Base-by-base conservation (phyloP, 2,797 vertebrate genomes). In the Leptoclinus maculatus region DNA sequence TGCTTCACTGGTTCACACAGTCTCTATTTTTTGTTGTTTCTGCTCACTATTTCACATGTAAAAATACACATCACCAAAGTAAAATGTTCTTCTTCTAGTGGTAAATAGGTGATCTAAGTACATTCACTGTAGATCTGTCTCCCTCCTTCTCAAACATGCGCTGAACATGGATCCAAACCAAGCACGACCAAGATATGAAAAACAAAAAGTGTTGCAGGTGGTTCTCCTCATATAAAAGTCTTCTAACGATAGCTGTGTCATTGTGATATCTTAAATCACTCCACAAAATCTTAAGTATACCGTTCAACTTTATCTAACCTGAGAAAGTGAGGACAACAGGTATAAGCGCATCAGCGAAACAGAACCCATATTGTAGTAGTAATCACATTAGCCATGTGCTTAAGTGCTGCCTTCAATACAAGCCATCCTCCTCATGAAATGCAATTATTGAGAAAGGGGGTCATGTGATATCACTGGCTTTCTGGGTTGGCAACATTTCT, bases 371-470 rank as follows among this genome's bases (percentile, higher is more conserved):
- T 93, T 95, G 94, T 95, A 80, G 71, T 12, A 16, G 53, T 95
- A 95, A 96, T 96, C 93, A 93, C 90, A 94, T 95, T 93, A 94
- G 88, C 91, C 91, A 87, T 90, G 90, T 91, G 92, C 90, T 85
- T 79, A 88, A 78, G 84, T 86, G 84, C 87, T 91, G 89, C 91
- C 83, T 83, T 88, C 88, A 91, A 83, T 88, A 81, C 53, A 65
- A 82, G 85, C 88, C 92, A 88, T 86, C 90, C 87, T 87, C 80
- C 84, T 90, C 83, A 78, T 79, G 88, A 94, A 93, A 92, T 92
- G 82, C 56, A 89, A 87, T 94, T 93, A 94, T 91, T 84, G 68
- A 84, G 89, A 75, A 71, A 65, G 25, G 41, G 29, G 62, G 80
- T 95, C 95, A 95, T 95, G 92, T 94, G 95, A 92, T 90, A 88